Evolutionary conservation across 2,797 vertebrate genomes (phyloP).

Genomic region (Peromyscus aztecus): DNA sequence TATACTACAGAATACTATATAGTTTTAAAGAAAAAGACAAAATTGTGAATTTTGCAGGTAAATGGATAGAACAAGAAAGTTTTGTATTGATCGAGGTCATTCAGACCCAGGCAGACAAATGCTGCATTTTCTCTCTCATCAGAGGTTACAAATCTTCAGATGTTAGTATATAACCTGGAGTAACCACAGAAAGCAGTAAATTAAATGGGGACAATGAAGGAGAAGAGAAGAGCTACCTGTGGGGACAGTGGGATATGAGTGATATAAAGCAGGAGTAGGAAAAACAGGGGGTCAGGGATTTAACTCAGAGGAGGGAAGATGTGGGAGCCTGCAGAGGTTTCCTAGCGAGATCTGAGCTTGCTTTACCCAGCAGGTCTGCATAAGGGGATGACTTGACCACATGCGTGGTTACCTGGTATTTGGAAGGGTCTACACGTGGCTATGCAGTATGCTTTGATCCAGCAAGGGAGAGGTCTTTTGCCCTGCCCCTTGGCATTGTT

Average conservation of each 20-base stretch:
- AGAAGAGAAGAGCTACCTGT: neutral
- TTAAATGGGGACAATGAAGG: neutral
- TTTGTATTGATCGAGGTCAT: neutral
- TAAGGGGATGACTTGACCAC: too few relatives aligned
- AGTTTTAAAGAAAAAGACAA: neutral
- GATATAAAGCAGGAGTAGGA: neutral
- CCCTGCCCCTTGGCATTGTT: too few relatives aligned
- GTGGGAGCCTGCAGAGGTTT: too few relatives aligned
- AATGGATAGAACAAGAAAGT: neutral
- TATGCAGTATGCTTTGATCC: too few relatives aligned
- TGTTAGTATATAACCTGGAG: neutral
- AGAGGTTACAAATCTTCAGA: neutral
- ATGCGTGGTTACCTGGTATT: too few relatives aligned
- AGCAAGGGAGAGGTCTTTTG: too few relatives aligned
- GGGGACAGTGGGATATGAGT: neutral
- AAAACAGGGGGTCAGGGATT: neutral
- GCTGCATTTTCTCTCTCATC: neutral
- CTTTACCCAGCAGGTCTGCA: too few relatives aligned
- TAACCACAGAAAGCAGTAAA: neutral
- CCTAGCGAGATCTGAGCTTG: too few relatives aligned
- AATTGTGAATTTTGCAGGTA: neutral
- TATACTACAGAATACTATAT: neutral
- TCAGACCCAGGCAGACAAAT: neutral
- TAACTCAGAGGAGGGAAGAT: neutral
- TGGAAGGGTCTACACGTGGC: too few relatives aligned